Percentiles rank a stretch among this genome's conserved stretches.
Conservation (phyloP, 1,140 invertebrate species). For the Batillaria attramentaria region DNA sequence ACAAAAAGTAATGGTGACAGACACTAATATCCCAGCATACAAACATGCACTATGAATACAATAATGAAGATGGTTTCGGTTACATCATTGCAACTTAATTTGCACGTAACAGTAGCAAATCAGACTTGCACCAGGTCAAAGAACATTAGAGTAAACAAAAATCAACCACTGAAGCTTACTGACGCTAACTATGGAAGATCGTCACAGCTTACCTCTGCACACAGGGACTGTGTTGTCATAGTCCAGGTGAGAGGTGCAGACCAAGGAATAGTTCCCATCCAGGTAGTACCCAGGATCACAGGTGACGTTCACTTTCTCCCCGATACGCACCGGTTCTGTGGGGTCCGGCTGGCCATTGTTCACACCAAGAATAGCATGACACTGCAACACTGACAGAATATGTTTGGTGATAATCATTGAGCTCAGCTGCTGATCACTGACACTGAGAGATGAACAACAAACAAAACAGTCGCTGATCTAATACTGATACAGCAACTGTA, state of each 20-base stretch:
- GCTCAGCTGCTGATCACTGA: no score
- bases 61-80: no score
- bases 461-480: background rate
- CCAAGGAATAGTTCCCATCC: conserved; percentile 16
- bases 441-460: no score
- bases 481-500: no score
- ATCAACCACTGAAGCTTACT: background rate
- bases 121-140: background rate
- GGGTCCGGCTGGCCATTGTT: conserved; percentile 43
- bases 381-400: conserved; percentile 48
- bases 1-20: no score
- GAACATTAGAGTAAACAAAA: background rate
- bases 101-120: no score
- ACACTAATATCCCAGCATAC: background rate
- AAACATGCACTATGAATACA: no score
- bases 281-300: conserved; percentile 53
- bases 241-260: conserved; percentile 42
- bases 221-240: conserved; percentile 44
- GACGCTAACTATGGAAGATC: background rate
- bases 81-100: no score
- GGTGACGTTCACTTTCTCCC: conserved; percentile 41
- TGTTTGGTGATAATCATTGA: no score
- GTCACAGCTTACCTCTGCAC: conserved; percentile 46
- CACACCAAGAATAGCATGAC: conserved; percentile 44
- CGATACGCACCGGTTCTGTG: conserved; percentile 36